Percentiles rank a stretch among this genome's conserved stretches.
Conservation (phyloP, 2,797 vertebrate species). For the Rhabdophis nuchalis region DNA sequence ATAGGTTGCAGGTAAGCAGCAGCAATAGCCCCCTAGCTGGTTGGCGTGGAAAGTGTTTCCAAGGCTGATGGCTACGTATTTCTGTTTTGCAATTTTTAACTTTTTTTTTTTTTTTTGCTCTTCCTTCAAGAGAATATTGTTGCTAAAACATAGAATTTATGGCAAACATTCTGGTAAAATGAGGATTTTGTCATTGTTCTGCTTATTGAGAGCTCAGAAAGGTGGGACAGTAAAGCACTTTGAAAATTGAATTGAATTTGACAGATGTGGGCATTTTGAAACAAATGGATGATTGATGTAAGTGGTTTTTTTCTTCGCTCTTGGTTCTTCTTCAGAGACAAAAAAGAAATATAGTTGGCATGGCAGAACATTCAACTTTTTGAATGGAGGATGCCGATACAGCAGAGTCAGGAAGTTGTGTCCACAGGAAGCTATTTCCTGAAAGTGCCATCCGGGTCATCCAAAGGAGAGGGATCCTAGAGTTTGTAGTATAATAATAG, state of each 20-base stretch:
- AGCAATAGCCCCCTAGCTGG: neutral
- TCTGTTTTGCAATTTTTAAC: neutral
- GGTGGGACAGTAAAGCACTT: neutral
- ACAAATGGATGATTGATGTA: neutral
- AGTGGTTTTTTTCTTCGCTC: neutral
- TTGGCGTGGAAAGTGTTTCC: neutral
- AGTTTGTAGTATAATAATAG: neutral
- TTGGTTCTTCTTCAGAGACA: neutral
- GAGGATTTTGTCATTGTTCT: neutral
- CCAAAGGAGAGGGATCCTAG: neutral
- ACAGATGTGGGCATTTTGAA: neutral
- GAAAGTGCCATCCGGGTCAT: neutral
- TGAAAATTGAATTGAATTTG: neutral
- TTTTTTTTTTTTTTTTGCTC: neutral
- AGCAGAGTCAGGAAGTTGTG: neutral
- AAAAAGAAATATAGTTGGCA: neutral
- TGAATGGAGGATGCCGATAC: neutral
- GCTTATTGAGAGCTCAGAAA: neutral
- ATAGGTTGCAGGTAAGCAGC: neutral
- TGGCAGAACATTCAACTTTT: neutral
- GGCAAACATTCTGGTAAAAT: neutral
- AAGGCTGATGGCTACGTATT: neutral
- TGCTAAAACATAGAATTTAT: neutral
- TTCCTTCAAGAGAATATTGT: neutral
- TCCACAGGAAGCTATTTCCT: neutral